Conservation (phyloP, 2,888 invertebrate genomes). For the Lasius fuliginosus region DNA sequence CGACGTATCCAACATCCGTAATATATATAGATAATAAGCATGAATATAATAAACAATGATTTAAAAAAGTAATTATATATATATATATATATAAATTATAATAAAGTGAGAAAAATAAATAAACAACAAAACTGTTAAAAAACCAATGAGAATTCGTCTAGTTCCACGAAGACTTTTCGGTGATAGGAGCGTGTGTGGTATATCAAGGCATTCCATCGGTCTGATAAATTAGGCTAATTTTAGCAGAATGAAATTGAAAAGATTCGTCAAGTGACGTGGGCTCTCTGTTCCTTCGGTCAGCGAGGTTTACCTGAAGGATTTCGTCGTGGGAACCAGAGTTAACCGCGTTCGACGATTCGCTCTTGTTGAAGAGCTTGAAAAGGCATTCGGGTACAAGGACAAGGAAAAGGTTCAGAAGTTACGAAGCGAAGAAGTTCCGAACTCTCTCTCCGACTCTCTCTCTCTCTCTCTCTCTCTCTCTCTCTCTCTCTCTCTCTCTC, state of each 20-base stretch:
- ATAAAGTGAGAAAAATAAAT: background rate
- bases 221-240: background rate
- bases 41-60: background rate
- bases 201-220: background rate
- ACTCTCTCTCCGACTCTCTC: background rate
- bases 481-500: too few relatives aligned
- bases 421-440: constrained; percentile 46
- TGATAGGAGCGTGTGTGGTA: background rate
- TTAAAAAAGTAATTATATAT: background rate
- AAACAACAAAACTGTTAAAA: background rate
- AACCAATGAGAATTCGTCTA: background rate
- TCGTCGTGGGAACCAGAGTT: constrained; percentile 38
- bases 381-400: constrained; percentile 32
- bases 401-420: constrained; percentile 62
- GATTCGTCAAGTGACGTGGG: background rate
- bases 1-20: background rate
- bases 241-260: background rate
- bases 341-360: constrained; percentile 12
- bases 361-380: background rate
- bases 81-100: background rate
- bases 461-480: too few relatives aligned
- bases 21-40: background rate
- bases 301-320: constrained; percentile 16
- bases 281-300: background rate
- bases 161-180: background rate